Conservation (phyloP, 1,140 invertebrate genomes). For the Ceratoteleas bidentatus region DNA sequence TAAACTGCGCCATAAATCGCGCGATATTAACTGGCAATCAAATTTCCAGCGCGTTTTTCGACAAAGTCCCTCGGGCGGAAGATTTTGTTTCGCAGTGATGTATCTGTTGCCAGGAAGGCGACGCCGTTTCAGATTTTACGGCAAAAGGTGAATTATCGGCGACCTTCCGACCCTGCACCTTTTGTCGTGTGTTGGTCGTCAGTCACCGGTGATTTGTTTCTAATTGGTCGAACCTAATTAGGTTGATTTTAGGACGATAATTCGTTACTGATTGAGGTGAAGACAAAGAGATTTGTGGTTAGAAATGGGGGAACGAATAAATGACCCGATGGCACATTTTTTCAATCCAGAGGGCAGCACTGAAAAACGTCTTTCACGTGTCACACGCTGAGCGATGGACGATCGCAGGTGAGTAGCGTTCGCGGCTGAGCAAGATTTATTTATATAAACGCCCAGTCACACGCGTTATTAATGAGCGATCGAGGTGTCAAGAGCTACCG, state of each 20-base stretch:
- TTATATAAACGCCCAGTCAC: slow-evolving; percentile 74
- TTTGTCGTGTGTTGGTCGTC: too few relatives aligned
- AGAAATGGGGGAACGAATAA: slow-evolving; percentile 15
- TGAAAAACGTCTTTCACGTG: slow-evolving; percentile 71
- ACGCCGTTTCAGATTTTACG: not conserved
- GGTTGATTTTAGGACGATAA: too few relatives aligned
- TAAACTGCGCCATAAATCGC: slow-evolving; percentile 62
- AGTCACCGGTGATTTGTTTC: too few relatives aligned
- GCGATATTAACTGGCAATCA: slow-evolving; percentile 62
- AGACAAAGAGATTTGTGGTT: too few relatives aligned
- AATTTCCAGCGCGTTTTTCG: slow-evolving; percentile 56
- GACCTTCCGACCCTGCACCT: too few relatives aligned
- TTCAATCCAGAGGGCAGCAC: slow-evolving; percentile 66
- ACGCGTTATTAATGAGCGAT: slow-evolving; percentile 74
- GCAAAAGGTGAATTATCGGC: not conserved
- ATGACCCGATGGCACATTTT: slow-evolving; percentile 65
- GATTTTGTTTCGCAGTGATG: slow-evolving; percentile 57
- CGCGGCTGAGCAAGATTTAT: slow-evolving; percentile 72
- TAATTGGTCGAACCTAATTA: too few relatives aligned
- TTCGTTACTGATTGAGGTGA: too few relatives aligned
- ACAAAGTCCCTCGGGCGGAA: slow-evolving; percentile 44
- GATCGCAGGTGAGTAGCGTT: slow-evolving; percentile 70
- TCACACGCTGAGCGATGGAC: slow-evolving; percentile 74
- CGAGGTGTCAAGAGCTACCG: slow-evolving; percentile 64
- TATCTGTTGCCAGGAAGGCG: slow-evolving; percentile 7